Evolutionary conservation across 1,140 invertebrate species (phyloP).

Genomic region (Drosophila hydei): DNA sequence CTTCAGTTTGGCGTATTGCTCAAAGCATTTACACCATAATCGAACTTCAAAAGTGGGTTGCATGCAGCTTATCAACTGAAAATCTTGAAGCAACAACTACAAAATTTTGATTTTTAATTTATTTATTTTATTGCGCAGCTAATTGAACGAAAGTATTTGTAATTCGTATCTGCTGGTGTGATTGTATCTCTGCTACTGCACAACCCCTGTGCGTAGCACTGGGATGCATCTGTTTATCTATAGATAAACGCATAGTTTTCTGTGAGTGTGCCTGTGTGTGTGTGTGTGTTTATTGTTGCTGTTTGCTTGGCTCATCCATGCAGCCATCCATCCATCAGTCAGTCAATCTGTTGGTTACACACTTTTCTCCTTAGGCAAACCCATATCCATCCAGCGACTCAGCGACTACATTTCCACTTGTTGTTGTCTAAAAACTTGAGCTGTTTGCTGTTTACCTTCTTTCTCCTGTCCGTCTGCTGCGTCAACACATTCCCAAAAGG

Average conservation of each 20-base stretch:
- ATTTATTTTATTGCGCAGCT: conserved; percentile 8
- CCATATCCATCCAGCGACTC: conserved; percentile 25
- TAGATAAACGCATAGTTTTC: conserved; percentile 62
- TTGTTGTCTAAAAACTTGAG: conserved; percentile 67
- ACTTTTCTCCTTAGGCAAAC: conserved; percentile 59
- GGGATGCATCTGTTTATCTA: conserved; percentile 52
- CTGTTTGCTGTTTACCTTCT: conserved; percentile 71
- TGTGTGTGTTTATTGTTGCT: conserved; percentile 35
- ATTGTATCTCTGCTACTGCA: conserved; percentile 46
- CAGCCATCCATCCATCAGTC: conserved; percentile 47
- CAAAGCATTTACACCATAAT: no score
- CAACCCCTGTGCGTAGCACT: conserved; percentile 29
- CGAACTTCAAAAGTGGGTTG: no score
- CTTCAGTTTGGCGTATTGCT: no score
- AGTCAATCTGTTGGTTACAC: conserved; percentile 63
- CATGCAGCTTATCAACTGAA: no score
- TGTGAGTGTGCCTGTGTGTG: conserved; percentile 35
- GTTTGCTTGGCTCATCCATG: conserved; percentile 33
- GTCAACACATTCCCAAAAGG: conserved; percentile 70
- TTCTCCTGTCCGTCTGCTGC: conserved; percentile 28
- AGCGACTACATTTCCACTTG: conserved; percentile 71
- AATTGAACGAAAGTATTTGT: conserved; percentile 11
- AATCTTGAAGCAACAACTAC: no score
- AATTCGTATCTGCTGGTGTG: conserved; percentile 15
- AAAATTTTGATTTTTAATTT: neutral